Base-by-base conservation (phyloP, 2,113 vertebrate species). In the Spea multiplicata region DNA sequence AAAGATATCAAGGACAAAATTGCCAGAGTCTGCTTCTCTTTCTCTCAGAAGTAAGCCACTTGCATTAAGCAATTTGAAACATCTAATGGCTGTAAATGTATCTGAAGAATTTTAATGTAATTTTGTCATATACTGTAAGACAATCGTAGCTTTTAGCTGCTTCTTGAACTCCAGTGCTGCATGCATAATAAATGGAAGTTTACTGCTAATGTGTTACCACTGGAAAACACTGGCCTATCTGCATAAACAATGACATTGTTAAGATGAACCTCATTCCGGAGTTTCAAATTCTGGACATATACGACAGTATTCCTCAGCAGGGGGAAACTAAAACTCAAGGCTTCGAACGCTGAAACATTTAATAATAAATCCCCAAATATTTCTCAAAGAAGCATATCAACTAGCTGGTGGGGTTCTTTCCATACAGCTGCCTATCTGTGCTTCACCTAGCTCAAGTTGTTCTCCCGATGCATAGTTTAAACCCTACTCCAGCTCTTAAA, bases 41-140 rank as follows among this genome's bases (percentile, higher is more conserved):
- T 68, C 81, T 84, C 72, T 85, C 75, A 83, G 85, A 89, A 91
- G 86, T 78, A 87, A 89, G 73, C 82, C 83, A 86, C 86, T 90
- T 85, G 83, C 0, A 75, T 84, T 83, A 86, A 88, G 84, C 80
- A 85, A 75, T 84, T 86, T 86, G 82, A 86, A 86, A 83, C 66
- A 64, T 85, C 81, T 89, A 88, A 87, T 71, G 83, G 79, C 82
- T 85, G 44, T 73, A 83, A 72, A 88, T 75, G 75, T 81, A 87
- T 82, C 86, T 74, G 69, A 87, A 87, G 84, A 85, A 87, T 86
- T 90, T 86, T 83, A 85, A 82, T 76, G 79, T 70, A 84, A 77
- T 81, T 85, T 75, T 66, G 8, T 7, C 17, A 55, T 71, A 76
- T 57, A 8, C 69, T 76, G 77, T 0, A 81, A 81, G 78, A 85